Conservation (phyloP, 1,140 invertebrate genomes). For the Chrysomallon squamiferum region DNA sequence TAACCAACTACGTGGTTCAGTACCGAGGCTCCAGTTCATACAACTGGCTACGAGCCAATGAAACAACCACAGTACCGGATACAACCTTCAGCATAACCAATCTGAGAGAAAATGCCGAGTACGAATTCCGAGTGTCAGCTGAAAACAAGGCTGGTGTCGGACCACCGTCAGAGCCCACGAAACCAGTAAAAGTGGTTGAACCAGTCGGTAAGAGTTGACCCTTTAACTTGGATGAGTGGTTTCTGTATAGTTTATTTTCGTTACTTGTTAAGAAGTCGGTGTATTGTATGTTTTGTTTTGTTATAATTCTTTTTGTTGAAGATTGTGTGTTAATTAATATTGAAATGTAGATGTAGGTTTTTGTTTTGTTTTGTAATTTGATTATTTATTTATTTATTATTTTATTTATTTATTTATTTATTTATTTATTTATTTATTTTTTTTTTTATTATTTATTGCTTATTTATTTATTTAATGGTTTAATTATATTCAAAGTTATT, state of each 20-base stretch:
- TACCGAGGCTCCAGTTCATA: conserved; percentile 40
- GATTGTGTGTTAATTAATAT: too few species aligned
- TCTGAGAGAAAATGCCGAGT: conserved; percentile 88
- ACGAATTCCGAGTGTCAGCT: conserved; percentile 92
- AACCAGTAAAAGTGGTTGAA: conserved; percentile 46
- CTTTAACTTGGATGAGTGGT: background rate
- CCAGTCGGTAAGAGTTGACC: conserved; percentile 40
- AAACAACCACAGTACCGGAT: conserved; percentile 39
- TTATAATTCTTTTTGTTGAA: too few species aligned
- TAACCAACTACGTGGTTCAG: conserved; percentile 92
- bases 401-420: too few species aligned
- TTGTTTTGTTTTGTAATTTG: too few species aligned
- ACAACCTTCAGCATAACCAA: conserved; percentile 74
- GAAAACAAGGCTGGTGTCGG: conserved; percentile 97
- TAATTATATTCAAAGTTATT: too few species aligned
- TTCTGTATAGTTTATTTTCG: background rate
- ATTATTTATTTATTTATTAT: too few species aligned
- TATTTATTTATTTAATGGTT: too few species aligned
- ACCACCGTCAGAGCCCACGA: conserved; percentile 80
- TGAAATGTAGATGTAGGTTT: too few species aligned
- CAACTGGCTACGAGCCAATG: conserved; percentile 53
- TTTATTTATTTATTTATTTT: too few species aligned
- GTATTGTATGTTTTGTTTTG: background rate
- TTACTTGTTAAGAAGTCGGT: background rate
- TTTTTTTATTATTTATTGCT: too few species aligned